Evolutionary conservation across 2,797 vertebrate species (phyloP).

Genomic region (Cacajao melanocephalus): DNA sequence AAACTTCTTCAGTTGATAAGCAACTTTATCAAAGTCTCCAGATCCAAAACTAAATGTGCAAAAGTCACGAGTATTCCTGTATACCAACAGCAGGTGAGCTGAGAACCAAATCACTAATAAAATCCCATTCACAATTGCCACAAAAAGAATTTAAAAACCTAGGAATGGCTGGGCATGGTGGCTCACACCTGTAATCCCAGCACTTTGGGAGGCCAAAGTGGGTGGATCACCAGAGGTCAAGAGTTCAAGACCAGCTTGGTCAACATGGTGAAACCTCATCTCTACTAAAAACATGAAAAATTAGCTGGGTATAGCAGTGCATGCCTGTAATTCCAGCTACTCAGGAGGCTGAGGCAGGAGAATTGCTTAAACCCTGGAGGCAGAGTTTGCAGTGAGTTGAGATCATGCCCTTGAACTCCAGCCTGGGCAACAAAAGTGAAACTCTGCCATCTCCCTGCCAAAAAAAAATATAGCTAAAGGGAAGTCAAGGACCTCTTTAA

Average conservation of each 20-base stretch:
- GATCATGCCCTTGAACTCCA: neutral
- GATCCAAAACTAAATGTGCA: neutral
- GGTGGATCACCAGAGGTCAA: neutral
- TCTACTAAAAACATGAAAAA: neutral
- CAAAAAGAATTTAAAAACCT: neutral
- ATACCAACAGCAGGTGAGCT: neutral
- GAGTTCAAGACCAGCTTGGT: neutral
- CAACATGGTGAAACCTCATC: neutral
- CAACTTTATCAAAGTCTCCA: neutral
- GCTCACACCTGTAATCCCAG: neutral
- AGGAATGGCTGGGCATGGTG: neutral
- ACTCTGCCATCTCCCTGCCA: fast-evolving
- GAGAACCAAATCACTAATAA: neutral
- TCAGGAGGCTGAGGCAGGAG: neutral
- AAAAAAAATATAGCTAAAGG: neutral
- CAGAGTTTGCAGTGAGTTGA: neutral
- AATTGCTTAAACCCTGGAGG: fast-evolving
- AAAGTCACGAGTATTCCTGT: neutral
- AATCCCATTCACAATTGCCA: neutral
- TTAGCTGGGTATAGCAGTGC: neutral
- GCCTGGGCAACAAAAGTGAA: neutral
- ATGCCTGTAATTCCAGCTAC: neutral
- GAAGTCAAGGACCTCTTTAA: neutral
- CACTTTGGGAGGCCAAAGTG: neutral
- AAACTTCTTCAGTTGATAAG: neutral